These are phyloP conservation scores for Rynchops niger DNA, from an alignment of 2,113 vertebrate species.

Conservation along the genomic window DNA sequence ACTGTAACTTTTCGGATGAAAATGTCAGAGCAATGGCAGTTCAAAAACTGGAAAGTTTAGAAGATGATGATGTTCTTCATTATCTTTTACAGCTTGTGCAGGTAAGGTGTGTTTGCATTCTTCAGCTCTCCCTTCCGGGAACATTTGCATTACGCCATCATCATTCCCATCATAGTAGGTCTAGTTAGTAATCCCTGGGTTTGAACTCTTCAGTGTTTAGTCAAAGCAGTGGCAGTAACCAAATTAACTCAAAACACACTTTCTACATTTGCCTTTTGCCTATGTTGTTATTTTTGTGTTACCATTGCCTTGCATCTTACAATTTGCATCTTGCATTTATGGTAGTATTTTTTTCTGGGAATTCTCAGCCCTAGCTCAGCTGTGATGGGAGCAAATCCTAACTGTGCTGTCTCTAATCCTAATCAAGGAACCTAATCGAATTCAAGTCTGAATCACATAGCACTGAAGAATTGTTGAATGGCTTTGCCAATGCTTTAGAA, in stretches of 20 bases:
- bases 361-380: background rate
- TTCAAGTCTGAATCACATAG: background rate
- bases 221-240: background rate
- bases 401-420: background rate
- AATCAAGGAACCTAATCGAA: background rate
- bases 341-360: background rate
- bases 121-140: background rate
- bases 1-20: slow-evolving; percentile 95
- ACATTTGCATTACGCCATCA: slow-evolving; percentile 32
- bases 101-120: slow-evolving; percentile 73
- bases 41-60: slow-evolving; percentile 92
- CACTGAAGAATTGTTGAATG: background rate
- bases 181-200: background rate
- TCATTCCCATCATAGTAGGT: background rate
- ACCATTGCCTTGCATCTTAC: background rate
- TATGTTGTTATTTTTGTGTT: background rate
- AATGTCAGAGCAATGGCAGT: slow-evolving; percentile 94
- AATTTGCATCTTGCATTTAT: background rate
- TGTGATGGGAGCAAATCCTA: background rate
- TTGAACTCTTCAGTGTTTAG: background rate
- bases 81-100: slow-evolving; percentile 97
- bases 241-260: background rate
- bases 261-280: background rate
- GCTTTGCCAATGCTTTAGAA: background rate
- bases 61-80: slow-evolving; percentile 91